Conservation (phyloP, 2,797 vertebrate genomes). For the Artibeus jamaicensis region DNA sequence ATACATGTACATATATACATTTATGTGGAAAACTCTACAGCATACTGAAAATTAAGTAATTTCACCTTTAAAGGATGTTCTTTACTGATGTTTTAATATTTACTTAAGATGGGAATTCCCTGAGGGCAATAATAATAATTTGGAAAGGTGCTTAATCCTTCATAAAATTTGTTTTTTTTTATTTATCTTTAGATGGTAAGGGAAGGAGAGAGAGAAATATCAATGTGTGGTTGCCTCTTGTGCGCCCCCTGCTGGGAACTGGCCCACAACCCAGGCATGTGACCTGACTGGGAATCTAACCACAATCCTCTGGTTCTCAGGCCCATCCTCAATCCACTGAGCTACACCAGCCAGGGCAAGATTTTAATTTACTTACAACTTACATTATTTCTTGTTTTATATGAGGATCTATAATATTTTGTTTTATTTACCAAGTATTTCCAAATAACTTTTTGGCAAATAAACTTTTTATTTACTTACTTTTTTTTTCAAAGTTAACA, state of each 20-base stretch:
- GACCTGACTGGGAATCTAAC: too few species aligned
- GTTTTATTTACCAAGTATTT: not conserved
- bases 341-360: too few species aligned
- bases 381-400: not conserved
- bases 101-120: not conserved
- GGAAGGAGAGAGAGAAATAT: too few species aligned
- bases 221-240: too few species aligned
- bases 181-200: too few species aligned
- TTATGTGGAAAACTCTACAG: not conserved
- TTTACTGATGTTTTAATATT: not conserved
- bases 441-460: not conserved
- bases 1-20: not conserved
- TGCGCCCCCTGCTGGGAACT: too few species aligned
- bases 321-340: too few species aligned
- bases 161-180: not conserved
- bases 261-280: too few species aligned
- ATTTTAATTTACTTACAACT: not conserved
- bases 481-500: not conserved
- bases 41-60: not conserved
- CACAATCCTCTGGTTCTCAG: too few species aligned
- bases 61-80: not conserved
- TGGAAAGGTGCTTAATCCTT: not conserved
- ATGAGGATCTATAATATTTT: not conserved
- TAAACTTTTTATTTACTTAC: not conserved
- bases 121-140: not conserved